Percentiles rank a stretch among this genome's conserved stretches.
Conservation (phyloP, 2,113 vertebrate species). For the Paedocypris sp. region DNA sequence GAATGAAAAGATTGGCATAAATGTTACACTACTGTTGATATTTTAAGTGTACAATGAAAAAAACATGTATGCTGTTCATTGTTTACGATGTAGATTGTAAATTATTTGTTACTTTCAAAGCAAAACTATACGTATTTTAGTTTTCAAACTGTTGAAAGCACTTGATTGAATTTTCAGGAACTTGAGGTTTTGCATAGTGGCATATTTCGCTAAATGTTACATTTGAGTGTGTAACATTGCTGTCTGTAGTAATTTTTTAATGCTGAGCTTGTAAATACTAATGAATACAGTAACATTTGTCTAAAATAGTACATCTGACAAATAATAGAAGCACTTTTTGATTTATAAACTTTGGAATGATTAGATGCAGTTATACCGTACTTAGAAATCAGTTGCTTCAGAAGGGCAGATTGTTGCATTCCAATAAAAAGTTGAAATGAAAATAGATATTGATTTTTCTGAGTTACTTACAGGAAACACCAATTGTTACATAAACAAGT, state of each 20-base stretch:
- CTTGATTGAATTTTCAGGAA: slow-evolving; percentile 5
- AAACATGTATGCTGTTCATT: not conserved
- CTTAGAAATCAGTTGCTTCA: slow-evolving; percentile 43
- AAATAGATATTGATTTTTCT: too few relatives aligned
- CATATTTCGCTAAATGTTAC: slow-evolving; percentile 5
- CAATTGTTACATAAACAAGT: too few relatives aligned
- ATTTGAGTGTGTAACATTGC: slow-evolving; percentile 1
- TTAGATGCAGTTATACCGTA: slow-evolving; percentile 44
- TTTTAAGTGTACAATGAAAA: not conserved
- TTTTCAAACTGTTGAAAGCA: slow-evolving; percentile 10
- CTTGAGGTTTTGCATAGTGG: not conserved
- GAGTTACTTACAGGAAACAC: too few relatives aligned
- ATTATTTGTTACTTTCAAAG: slow-evolving; percentile 5
- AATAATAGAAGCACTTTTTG: not conserved
- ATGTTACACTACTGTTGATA: too few relatives aligned
- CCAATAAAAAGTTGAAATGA: slow-evolving; percentile 48
- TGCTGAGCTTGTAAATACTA: slow-evolving; percentile 12
- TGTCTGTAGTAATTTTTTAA: not conserved
- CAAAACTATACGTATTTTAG: not conserved
- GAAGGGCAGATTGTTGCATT: slow-evolving; percentile 52
- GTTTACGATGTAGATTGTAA: not conserved
- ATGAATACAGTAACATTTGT: not conserved
- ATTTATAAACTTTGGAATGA: slow-evolving; percentile 35
- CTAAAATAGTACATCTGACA: slow-evolving; percentile 7
- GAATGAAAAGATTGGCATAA: too few relatives aligned